Conservation (phyloP, 2,888 invertebrate genomes). For the Ophonus ardosiacus region DNA sequence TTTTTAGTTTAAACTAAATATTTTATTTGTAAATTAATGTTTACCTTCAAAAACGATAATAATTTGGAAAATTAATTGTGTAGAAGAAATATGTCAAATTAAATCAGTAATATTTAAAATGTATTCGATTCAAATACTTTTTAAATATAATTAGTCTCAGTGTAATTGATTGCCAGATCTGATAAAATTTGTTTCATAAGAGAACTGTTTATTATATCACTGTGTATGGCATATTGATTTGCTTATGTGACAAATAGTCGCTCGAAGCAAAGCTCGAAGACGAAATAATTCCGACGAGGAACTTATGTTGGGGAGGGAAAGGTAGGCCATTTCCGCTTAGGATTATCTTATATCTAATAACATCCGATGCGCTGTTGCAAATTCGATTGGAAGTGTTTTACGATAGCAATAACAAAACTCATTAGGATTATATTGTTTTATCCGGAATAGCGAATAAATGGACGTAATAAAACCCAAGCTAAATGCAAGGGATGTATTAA, state of each 20-base stretch:
- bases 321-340: constrained; percentile 24
- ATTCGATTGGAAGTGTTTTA: constrained; percentile 49
- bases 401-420: constrained; percentile 50
- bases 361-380: constrained; percentile 43
- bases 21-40: no score
- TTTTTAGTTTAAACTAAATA: no score
- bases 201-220: not conserved
- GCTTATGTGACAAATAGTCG: constrained; percentile 17
- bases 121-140: no score
- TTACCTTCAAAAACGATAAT: no score
- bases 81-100: no score
- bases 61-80: no score
- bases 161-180: no score
- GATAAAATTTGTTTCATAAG: not conserved
- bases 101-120: no score
- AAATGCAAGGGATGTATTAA: constrained; percentile 33
- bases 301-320: constrained; percentile 1
- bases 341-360: constrained; percentile 41
- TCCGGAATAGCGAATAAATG: constrained; percentile 43
- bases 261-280: not conserved
- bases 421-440: constrained; percentile 50
- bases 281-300: constrained; percentile 8
- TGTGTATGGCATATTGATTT: not conserved
- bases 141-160: no score
- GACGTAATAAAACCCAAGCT: constrained; percentile 21